Conservation (phyloP, 2,113 vertebrate genomes). For the Rhinolophus ferrumequinum region DNA sequence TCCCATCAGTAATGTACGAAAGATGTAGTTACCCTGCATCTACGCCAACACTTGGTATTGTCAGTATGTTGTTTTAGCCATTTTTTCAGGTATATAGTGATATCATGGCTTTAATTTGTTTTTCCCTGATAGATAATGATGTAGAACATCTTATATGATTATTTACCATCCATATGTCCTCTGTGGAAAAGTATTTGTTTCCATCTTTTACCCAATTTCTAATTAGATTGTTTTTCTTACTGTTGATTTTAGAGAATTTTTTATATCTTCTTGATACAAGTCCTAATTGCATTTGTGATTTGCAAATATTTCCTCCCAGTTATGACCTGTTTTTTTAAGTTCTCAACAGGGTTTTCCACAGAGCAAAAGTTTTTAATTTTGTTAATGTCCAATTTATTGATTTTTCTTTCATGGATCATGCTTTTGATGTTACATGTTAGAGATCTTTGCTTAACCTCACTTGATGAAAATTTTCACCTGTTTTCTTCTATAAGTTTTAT, state of each 20-base stretch:
- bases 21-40: background rate
- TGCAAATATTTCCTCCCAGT: background rate
- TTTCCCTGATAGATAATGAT: background rate
- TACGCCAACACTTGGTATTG: background rate
- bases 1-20: background rate
- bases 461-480: background rate
- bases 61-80: background rate
- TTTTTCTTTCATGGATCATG: background rate
- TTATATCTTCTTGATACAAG: background rate
- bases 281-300: background rate
- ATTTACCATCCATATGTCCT: background rate
- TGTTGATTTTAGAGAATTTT: background rate
- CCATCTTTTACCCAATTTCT: background rate
- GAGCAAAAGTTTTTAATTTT: background rate
- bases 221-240: background rate
- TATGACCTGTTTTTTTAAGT: background rate
- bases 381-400: background rate
- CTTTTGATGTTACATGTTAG: background rate
- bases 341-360: background rate
- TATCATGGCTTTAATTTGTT: background rate
- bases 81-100: background rate
- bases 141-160: background rate
- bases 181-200: background rate
- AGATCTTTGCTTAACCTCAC: background rate
- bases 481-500: background rate